Base-by-base conservation (phyloP, 2,113 vertebrate genomes). In the Phalacrocorax carbo region DNA sequence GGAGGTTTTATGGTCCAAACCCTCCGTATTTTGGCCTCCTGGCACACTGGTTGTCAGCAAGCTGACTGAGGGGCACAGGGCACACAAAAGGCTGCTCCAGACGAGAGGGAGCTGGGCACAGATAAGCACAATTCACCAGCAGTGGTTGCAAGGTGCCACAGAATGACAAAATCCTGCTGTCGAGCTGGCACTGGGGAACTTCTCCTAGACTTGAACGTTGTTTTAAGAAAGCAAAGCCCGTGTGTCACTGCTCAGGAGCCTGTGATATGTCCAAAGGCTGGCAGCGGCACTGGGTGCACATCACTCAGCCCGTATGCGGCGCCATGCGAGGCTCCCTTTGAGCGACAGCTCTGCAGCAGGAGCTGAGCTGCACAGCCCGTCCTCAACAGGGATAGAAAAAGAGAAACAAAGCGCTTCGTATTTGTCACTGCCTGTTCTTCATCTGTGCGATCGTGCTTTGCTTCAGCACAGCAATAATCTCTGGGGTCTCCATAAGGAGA, bases 361-460 rank as follows among this genome's bases (percentile, higher is more conserved):
- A 40, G 80, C 72, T 3, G 23, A 66, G 81, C 94, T 26, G 62
- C 65, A 34, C 82, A 49, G 1, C 61, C 52, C 6, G 0, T 52
- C 54, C 90, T 44, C 30, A 2, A 34, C 82, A 65, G 27, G 9
- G 29, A 30, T 1, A 42, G 0, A 26, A 19, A 79, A 68, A 30
- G 79, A 85, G 40, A 90, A 82, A 94, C 48, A 93, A 90, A 88
- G 51, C 5, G 1, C 62, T 92, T 80, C 57, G 49, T 3, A 82
- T 90, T 82, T 88, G 61, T 90, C 79, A 65, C 10, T 62, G 61
- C 57, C 62, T 82, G 89, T 69, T 55, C 55, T 68, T 94, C 79
- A 7, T 18, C 82, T 64, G 26, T 48, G 66, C 0, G 0, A 75
- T 46, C 5, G 1, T 0, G 0, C 36, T 69, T 88, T 61, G 40